Evolutionary conservation across 2,113 vertebrate genomes (phyloP).

Genomic region (Euleptes europaea): DNA sequence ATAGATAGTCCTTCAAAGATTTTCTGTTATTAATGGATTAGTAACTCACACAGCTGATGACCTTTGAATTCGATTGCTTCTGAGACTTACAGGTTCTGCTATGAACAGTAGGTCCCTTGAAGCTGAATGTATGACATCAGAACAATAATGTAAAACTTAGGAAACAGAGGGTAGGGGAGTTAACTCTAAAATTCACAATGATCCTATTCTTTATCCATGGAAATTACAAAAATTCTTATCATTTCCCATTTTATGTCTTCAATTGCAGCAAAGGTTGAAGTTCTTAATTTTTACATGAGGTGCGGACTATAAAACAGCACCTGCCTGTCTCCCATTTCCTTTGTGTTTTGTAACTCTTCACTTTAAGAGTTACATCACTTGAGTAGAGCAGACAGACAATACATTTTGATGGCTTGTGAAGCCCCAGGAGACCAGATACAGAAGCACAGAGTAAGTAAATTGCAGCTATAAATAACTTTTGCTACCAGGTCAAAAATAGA

Average conservation of each 20-base stretch:
- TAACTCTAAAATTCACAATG: background rate
- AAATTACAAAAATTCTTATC: background rate
- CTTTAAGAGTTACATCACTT: constrained; percentile 66
- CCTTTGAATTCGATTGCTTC: background rate
- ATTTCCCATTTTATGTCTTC: background rate
- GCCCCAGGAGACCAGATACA: constrained; percentile 44
- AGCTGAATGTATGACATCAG: background rate
- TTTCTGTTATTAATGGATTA: background rate
- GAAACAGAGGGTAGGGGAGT: background rate
- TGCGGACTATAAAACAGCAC: constrained; percentile 33
- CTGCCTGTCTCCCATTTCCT: constrained; percentile 33
- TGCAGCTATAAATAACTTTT: constrained; percentile 50
- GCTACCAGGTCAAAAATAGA: constrained; percentile 46
- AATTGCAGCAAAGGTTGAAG: background rate
- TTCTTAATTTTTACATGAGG: fast-evolving
- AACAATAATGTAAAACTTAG: background rate
- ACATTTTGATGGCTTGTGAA: constrained; percentile 56
- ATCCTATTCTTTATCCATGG: background rate
- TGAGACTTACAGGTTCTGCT: background rate
- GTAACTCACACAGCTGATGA: background rate
- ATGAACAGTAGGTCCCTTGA: background rate
- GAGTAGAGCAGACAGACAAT: constrained; percentile 43
- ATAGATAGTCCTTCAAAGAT: background rate
- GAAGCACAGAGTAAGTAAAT: constrained; percentile 53
- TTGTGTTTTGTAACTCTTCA: constrained; percentile 49